phyloP scores from a whole-genome alignment of 2,113 vertebrate genomes.

The Pachyramphus minor region DNA sequence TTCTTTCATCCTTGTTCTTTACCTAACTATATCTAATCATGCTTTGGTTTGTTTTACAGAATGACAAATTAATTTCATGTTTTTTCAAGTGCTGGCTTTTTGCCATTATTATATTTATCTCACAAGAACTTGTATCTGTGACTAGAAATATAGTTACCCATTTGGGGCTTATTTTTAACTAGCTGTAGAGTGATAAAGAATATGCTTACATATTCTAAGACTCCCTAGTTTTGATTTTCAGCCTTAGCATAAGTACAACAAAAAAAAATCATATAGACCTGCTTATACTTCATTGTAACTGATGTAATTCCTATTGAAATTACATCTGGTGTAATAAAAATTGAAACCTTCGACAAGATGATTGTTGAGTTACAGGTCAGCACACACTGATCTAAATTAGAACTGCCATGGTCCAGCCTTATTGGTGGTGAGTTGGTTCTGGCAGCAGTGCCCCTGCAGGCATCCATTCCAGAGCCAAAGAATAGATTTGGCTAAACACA shows the following conservation, averaged over 20 bases:
- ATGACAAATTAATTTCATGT: background rate
- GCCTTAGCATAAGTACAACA: background rate
- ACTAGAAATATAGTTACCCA: background rate
- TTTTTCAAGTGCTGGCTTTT: background rate
- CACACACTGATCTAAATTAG: background rate
- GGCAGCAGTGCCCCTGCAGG: background rate
- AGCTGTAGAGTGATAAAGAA: background rate
- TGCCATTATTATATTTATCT: background rate
- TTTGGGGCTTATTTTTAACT: conserved; percentile 9
- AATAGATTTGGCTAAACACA: background rate
- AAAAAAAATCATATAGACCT: background rate
- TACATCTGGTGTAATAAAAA: background rate
- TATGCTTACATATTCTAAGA: background rate
- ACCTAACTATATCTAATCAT: background rate
- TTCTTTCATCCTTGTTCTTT: background rate
- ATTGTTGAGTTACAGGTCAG: background rate
- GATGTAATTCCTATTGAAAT: background rate
- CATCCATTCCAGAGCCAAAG: background rate
- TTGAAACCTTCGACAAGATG: background rate
- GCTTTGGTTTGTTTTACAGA: background rate
- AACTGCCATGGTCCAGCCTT: background rate
- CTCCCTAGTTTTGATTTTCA: background rate
- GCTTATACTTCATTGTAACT: background rate
- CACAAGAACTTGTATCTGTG: background rate
- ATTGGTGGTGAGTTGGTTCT: background rate